Percentiles rank a stretch among this genome's conserved stretches.
These are phyloP conservation scores for Graphium colonna DNA, from an alignment of 2,888 invertebrate genomes.

Conservation along the genomic window DNA sequence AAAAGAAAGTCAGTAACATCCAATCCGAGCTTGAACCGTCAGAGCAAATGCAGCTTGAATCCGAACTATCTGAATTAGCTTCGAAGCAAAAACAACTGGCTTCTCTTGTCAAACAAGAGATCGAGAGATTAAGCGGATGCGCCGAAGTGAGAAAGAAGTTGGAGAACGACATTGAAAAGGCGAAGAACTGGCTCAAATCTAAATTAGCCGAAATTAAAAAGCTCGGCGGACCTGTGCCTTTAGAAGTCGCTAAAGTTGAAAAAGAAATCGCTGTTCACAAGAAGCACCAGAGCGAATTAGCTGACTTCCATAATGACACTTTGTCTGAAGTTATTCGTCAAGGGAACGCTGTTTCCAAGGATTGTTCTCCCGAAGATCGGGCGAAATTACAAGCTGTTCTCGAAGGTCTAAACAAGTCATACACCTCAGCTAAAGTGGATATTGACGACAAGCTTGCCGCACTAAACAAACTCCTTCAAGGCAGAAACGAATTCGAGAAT, in stretches of 20 bases:
- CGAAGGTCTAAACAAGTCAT: conserved; percentile 85
- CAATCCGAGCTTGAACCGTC: conserved; percentile 91
- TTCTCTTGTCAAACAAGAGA: conserved; percentile 85
- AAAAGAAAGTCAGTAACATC: conserved; percentile 91
- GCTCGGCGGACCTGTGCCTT: conserved; percentile 86
- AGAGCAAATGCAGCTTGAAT: conserved; percentile 90
- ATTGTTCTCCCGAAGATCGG: conserved; percentile 87
- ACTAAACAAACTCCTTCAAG: conserved; percentile 86
- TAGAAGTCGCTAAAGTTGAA: conserved; percentile 91
- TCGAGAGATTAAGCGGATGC: conserved; percentile 84
- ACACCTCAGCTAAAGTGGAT: conserved; percentile 86
- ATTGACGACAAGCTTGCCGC: conserved; percentile 86
- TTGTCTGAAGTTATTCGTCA: conserved; percentile 88
- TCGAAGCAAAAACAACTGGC: conserved; percentile 88
- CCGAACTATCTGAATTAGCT: conserved; percentile 84
- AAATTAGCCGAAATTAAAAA: conserved; percentile 88
- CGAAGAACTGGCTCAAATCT: conserved; percentile 89
- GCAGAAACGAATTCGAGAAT: conserved; percentile 89
- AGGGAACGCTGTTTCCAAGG: conserved; percentile 87
- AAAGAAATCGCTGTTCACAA: conserved; percentile 88
- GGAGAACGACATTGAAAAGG: conserved; percentile 88
- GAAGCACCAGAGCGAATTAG: conserved; percentile 87
- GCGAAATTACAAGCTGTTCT: conserved; percentile 83
- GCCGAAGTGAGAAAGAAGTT: conserved; percentile 87
- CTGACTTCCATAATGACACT: conserved; percentile 87